Conservation (phyloP, 2,113 vertebrate genomes). For the Sturnira hondurensis region DNA sequence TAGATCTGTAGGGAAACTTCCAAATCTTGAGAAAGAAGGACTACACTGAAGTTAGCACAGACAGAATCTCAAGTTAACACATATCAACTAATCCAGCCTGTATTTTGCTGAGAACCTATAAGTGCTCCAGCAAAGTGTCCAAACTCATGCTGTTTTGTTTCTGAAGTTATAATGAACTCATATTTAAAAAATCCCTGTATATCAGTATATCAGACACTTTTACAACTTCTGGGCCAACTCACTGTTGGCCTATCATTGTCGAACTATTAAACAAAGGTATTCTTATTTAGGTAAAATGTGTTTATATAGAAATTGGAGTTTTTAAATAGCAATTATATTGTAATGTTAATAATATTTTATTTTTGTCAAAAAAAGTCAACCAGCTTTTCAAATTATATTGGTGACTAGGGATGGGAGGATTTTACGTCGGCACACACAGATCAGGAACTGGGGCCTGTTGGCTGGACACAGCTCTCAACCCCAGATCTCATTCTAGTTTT, state of each 20-base stretch:
- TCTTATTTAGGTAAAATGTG: background rate
- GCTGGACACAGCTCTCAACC: background rate
- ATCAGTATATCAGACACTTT: background rate
- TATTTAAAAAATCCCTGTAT: background rate
- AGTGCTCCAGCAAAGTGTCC: background rate
- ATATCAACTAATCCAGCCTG: background rate
- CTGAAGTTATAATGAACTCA: background rate
- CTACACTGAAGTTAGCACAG: background rate
- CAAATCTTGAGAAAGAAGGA: background rate
- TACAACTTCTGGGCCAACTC: background rate
- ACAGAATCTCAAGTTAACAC: background rate
- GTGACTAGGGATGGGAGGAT: background rate
- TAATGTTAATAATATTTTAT: background rate
- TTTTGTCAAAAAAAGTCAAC: background rate
- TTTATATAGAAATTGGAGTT: background rate
- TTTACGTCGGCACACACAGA: background rate
- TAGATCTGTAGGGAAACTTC: background rate
- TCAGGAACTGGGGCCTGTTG: background rate
- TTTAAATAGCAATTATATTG: background rate
- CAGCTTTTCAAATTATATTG: background rate
- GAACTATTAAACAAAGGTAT: background rate
- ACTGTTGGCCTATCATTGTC: background rate
- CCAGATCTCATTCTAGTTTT: background rate
- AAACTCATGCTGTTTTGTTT: background rate
- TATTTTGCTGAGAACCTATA: background rate